Evolutionary conservation across 1,140 invertebrate species (phyloP), one percentile per base, ranked within the genome.

Genomic region (Octopus sinensis): DNA sequence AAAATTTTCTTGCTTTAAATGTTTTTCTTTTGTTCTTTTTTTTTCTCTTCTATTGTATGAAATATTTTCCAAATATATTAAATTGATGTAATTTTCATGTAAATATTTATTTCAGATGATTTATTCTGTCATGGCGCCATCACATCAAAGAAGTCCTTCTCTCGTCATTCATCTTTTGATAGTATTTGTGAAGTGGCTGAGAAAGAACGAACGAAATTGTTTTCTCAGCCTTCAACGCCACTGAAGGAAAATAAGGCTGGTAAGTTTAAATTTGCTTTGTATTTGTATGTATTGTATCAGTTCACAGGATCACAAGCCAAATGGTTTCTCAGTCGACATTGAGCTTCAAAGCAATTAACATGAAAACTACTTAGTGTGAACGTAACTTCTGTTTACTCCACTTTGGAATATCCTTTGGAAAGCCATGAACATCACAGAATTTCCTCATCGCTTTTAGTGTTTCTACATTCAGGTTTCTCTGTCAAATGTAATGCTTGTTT

Each of bases 91-190:
- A 52, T 76, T 76, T 76, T 78, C 79, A 79, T 30, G 78, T 54
- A 53, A 77, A 78, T 56, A 12, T 13, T 62, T 12, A 53, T 12
- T 76, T 52, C 23, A 68, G 77, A 51, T 43, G n/a, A 13, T 54
- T 56, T 75, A 76, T n/a, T 75, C 51, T 9, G 51, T n/a, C 13
- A 62, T 23, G 51, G n/a, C 68, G 68, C 43, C 17, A 7, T 17
- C 17, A 54, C n/a, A 4, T 30, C 6, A 4, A 84, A 84, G 30
- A 84, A 82, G 76, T 79, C 75, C 51, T 84, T 90, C 56, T 80
- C 83, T 17, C 80, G 89, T 5, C 88, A 91, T 86, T 84, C 86
- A 53, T 91, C 90, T n/a, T 89, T 91, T 85, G 90, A 91, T 80
- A 88, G 88, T 54, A 89, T 91, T 13, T 90, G 89, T 84, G 82